These are phyloP conservation scores for Biston stratarius DNA, from an alignment of 2,888 invertebrate genomes.

Conservation along the genomic window DNA sequence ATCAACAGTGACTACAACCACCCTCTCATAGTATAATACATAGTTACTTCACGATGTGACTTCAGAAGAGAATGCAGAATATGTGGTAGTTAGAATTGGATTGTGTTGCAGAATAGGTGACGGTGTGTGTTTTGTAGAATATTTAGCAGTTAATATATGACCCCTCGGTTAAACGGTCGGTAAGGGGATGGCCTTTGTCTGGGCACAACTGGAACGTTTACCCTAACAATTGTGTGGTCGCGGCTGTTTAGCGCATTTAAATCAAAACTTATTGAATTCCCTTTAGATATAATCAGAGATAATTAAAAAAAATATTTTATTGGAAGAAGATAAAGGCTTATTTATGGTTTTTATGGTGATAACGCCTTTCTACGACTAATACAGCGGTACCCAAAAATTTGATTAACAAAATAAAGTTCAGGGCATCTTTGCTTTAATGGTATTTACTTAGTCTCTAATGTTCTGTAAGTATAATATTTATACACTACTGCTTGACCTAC, in stretches of 20 bases:
- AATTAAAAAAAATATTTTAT: not conserved
- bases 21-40: constrained; percentile 10
- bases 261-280: constrained; percentile 24
- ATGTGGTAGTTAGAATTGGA: not conserved
- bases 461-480: too few species aligned
- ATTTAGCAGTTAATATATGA: constrained; percentile 22
- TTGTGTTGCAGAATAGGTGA: not conserved
- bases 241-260: constrained; percentile 34
- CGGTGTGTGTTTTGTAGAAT: constrained; percentile 10
- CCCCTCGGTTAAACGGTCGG: constrained; percentile 37
- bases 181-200: constrained; percentile 38
- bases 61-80: not conserved
- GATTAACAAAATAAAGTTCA: too few species aligned
- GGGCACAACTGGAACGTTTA: constrained; percentile 50
- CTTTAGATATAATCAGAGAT: not conserved
- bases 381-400: too few species aligned
- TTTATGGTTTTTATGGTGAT: not conserved
- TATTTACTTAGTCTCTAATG: too few species aligned
- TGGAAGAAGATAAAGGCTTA: not conserved
- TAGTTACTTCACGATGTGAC: not conserved
- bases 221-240: constrained; percentile 50
- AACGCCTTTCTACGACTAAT: too few species aligned
- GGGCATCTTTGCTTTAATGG: too few species aligned
- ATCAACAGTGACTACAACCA: constrained; percentile 7
- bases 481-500: too few species aligned